phyloP scores from a whole-genome alignment of 2,888 invertebrate species.

The Pristionchus fissidentatus region DNA sequence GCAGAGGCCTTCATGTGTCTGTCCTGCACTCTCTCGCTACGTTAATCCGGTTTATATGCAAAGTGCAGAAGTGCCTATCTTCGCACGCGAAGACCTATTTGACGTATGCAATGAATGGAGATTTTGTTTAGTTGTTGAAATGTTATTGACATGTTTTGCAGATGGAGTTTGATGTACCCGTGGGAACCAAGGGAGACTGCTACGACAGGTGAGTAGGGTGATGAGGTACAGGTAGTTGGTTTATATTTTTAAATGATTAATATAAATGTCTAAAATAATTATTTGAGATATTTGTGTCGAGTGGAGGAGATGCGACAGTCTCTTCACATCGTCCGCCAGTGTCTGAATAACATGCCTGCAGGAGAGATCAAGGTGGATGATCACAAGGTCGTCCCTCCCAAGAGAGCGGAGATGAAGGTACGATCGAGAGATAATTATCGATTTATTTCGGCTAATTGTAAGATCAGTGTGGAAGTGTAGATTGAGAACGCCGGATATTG shows the following conservation, averaged over 20 bases:
- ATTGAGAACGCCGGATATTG: neutral
- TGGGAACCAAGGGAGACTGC: conserved; percentile 95
- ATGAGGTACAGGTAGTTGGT: neutral
- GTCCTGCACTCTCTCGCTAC: too few relatives aligned
- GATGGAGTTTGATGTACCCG: conserved; percentile 93
- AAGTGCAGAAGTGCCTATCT: too few relatives aligned
- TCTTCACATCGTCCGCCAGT: conserved; percentile 92
- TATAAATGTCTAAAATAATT: neutral
- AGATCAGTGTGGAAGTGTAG: neutral
- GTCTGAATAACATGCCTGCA: conserved; percentile 94
- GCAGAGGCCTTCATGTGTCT: too few relatives aligned
- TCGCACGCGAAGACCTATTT: too few relatives aligned
- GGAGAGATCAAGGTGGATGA: conserved; percentile 83
- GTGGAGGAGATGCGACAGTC: conserved; percentile 89
- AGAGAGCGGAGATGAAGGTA: conserved; percentile 93
- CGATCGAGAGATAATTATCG: neutral
- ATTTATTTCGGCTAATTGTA: neutral
- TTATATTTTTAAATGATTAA: neutral
- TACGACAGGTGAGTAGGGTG: conserved; percentile 85
- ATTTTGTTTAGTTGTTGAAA: neutral
- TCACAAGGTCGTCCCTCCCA: conserved; percentile 91
- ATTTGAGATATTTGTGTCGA: conserved; percentile 85
- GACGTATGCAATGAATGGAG: too few relatives aligned
- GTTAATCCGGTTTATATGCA: too few relatives aligned
- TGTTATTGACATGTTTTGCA: neutral